Conservation (phyloP, 92 coral and sea anemone genomes). For the Galaxea fascicularis region DNA sequence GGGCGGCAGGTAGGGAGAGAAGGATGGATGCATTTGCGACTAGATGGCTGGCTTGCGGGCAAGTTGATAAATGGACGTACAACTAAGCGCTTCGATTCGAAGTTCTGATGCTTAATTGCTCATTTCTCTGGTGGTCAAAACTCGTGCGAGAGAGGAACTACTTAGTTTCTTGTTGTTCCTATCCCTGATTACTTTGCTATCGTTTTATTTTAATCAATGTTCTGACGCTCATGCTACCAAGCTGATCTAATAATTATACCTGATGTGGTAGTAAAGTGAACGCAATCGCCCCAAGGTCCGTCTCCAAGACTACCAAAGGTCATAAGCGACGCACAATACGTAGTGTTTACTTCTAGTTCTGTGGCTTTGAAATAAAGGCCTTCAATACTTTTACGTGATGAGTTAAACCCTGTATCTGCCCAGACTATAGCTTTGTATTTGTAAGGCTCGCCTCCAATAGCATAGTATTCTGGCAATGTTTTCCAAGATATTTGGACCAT, state of each 20-base stretch:
- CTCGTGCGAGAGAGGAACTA: too few relatives aligned
- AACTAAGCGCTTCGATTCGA: too few relatives aligned
- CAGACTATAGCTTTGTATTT: background rate
- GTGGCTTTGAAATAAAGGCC: background rate
- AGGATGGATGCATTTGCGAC: background rate
- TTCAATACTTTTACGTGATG: background rate
- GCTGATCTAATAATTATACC: constrained; percentile 7
- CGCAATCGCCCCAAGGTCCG: constrained; percentile 25
- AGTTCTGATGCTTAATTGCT: too few relatives aligned
- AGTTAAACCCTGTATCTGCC: background rate
- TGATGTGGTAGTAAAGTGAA: constrained; percentile 1
- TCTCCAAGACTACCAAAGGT: background rate
- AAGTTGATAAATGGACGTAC: too few relatives aligned
- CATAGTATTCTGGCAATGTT: background rate
- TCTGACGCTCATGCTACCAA: background rate
- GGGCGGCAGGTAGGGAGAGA: too few relatives aligned
- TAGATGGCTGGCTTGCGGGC: too few relatives aligned
- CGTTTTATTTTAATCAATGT: too few relatives aligned
- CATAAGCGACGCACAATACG: constrained; percentile 3
- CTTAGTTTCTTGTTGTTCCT: too few relatives aligned
- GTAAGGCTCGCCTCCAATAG: background rate
- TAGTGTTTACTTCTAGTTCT: background rate
- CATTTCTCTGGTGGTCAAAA: too few relatives aligned
- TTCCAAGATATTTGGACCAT: constrained; percentile 2
- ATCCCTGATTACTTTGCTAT: too few relatives aligned